phyloP scores from a whole-genome alignment of 2,113 vertebrate species.

The Vulpes ferrilata region DNA sequence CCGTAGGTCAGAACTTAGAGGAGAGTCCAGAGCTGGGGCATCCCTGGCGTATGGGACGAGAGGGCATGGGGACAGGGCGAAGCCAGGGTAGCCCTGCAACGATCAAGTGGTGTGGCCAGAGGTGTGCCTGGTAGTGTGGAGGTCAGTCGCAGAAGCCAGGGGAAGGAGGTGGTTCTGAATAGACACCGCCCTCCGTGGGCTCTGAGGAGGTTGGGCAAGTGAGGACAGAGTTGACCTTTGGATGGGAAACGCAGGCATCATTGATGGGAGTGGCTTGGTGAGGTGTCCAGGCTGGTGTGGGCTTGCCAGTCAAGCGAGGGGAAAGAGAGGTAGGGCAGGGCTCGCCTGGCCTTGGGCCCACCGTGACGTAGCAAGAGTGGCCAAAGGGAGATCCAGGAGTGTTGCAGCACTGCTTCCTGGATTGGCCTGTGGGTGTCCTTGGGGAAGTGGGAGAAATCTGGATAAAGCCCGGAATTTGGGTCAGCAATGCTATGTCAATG shows the following conservation, averaged over 20 bases:
- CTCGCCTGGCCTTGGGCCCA: not conserved
- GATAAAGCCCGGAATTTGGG: not conserved
- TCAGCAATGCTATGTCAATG: fast-evolving
- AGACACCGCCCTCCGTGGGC: not conserved
- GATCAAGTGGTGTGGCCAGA: not conserved
- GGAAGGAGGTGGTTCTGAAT: not conserved
- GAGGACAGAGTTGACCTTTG: not conserved
- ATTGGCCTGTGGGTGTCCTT: not conserved
- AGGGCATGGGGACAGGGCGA: not conserved
- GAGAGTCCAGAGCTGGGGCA: not conserved
- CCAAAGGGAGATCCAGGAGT: not conserved
- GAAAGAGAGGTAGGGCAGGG: not conserved
- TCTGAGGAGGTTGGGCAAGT: not conserved
- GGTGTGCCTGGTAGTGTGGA: not conserved
- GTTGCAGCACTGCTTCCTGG: not conserved
- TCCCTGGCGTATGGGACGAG: not conserved
- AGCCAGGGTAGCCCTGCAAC: not conserved
- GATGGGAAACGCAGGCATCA: not conserved
- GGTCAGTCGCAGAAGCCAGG: not conserved
- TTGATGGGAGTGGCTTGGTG: not conserved
- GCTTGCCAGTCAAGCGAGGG: not conserved
- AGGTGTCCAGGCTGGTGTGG: not conserved
- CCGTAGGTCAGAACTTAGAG: not conserved
- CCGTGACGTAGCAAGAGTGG: not conserved
- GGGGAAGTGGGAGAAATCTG: not conserved